A percentile compares a stretch with the other conserved stretches of the same genome.
Evolutionary conservation across 2,888 invertebrate species (phyloP).

Genomic region (Electrophaes corylata): DNA sequence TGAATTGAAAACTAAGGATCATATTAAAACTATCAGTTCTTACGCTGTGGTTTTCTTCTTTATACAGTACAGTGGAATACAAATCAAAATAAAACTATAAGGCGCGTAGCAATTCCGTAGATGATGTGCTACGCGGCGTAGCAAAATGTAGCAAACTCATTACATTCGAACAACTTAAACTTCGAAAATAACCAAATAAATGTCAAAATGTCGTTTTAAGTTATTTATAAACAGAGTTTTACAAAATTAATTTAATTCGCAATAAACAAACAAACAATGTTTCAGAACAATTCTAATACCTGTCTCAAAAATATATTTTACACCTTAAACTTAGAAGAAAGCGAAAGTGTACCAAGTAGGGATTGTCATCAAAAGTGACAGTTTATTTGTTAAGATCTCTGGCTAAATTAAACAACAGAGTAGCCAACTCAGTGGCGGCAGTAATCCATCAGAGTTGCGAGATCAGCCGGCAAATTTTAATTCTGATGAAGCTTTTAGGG

Average conservation of each 20-base stretch:
- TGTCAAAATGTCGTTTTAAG: not conserved
- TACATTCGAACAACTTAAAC: not conserved
- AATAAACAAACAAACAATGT: conserved; percentile 3
- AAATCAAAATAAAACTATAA: not conserved
- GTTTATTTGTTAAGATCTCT: conserved; percentile 26
- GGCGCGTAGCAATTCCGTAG: conserved; percentile 6
- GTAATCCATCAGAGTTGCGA: conserved; percentile 80
- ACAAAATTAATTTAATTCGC: not conserved
- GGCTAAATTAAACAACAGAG: conserved; percentile 49
- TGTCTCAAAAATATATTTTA: conserved; percentile 11
- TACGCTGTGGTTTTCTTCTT: no score
- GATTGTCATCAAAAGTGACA: conserved; percentile 24
- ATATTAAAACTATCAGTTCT: no score
- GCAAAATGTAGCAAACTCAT: not conserved
- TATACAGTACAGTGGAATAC: no score
- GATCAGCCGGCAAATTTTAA: conserved; percentile 83
- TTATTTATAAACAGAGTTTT: not conserved
- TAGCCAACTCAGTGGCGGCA: conserved; percentile 47
- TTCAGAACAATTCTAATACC: conserved; percentile 24
- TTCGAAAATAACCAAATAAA: conserved; percentile 1
- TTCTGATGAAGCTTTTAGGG: conserved; percentile 78
- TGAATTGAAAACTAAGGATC: no score
- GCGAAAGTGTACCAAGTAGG: conserved; percentile 5
- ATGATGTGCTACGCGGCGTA: conserved; percentile 15
- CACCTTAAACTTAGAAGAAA: conserved; percentile 12